phyloP scores from a whole-genome alignment of 2,888 invertebrate genomes.

The Aradus depressus region DNA sequence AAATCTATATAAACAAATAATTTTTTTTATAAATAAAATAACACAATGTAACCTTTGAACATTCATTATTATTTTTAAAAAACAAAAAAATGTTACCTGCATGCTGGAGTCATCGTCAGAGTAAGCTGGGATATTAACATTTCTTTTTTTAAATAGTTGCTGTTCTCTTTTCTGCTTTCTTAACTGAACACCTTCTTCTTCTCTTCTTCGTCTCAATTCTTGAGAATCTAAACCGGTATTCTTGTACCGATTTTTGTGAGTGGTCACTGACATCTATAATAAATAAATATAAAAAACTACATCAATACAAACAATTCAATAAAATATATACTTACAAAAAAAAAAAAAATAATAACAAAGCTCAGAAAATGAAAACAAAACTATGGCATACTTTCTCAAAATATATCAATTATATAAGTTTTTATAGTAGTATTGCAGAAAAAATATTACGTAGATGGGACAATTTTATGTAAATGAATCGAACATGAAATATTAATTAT shows the following conservation, averaged over 20 bases:
- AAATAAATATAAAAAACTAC: neutral
- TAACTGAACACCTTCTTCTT: conserved; percentile 92
- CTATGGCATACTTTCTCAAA: too few species aligned
- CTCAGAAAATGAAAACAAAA: conserved; percentile 3
- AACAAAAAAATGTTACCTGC: conserved; percentile 34
- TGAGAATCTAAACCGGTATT: conserved; percentile 85
- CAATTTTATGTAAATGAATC: too few species aligned
- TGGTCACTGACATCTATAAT: conserved; percentile 63
- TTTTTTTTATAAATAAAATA: neutral
- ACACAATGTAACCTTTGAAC: neutral
- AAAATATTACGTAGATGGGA: neutral
- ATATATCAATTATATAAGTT: too few species aligned
- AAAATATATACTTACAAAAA: neutral
- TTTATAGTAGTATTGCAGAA: too few species aligned
- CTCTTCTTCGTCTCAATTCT: conserved; percentile 79
- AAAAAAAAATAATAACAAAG: neutral
- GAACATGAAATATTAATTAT: too few species aligned
- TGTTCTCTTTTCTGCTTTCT: conserved; percentile 92
- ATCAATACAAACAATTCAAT: neutral
- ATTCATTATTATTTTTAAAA: neutral
- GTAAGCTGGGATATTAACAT: conserved; percentile 49
- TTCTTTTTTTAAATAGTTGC: conserved; percentile 82
- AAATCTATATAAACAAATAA: too few species aligned
- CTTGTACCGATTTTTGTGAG: conserved; percentile 86
- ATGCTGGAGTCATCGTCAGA: conserved; percentile 37